These are phyloP conservation scores for Acanthococcus lagerstroemiae DNA, from an alignment of 2,888 invertebrate genomes.

Conservation along the genomic window DNA sequence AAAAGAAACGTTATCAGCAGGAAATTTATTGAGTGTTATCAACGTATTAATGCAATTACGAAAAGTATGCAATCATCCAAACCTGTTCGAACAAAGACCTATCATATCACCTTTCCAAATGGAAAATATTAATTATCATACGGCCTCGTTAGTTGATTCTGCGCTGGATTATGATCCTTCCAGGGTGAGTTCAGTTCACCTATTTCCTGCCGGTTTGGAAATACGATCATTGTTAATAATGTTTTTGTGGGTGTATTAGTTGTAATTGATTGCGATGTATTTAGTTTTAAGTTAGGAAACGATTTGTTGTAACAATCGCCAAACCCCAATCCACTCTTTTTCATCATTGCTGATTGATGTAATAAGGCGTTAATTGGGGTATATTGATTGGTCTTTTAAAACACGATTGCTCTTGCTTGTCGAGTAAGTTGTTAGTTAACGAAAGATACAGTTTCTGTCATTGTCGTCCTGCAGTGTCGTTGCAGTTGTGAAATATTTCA, in stretches of 20 bases:
- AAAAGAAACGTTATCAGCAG: conserved; percentile 80
- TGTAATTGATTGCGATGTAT: no score
- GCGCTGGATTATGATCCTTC: conserved; percentile 63
- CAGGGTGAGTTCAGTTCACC: conserved; percentile 49
- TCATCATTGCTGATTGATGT: neutral
- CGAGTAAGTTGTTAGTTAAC: neutral
- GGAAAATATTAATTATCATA: conserved; percentile 59
- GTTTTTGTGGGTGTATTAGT: no score
- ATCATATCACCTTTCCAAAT: conserved; percentile 88
- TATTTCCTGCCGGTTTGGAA: no score
- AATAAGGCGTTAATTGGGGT: neutral
- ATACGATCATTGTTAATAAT: no score
- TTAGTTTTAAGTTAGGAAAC: no score
- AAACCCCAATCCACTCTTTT: no score
- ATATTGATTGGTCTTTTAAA: neutral
- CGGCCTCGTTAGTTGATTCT: conserved; percentile 61
- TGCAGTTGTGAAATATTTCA: no score
- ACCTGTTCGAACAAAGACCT: conserved; percentile 92
- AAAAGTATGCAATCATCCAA: conserved; percentile 97
- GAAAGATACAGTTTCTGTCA: neutral
- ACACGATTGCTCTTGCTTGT: neutral
- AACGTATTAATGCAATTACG: conserved; percentile 94
- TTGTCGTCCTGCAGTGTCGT: no score
- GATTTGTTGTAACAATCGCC: no score
- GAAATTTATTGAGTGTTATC: conserved; percentile 88